Percentiles rank a stretch among this genome's conserved stretches.
Conservation (phyloP, 2,113 vertebrate species). For the Anser brachyrhynchus region DNA sequence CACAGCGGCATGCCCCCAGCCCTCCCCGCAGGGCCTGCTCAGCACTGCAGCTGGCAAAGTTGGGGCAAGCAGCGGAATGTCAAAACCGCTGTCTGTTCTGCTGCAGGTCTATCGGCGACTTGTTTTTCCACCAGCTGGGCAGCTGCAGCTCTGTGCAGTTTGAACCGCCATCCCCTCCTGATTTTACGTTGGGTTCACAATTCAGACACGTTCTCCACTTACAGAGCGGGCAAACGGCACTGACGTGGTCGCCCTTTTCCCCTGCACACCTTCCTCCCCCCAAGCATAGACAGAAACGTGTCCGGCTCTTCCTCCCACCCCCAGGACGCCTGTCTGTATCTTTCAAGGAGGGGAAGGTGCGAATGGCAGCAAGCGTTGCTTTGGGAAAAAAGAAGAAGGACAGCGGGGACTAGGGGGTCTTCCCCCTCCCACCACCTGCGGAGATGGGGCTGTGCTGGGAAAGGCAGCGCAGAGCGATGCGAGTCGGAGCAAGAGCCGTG, state of each 20-base stretch:
- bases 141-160: slow-evolving; percentile 11
- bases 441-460: neutral
- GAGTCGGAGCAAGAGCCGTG: neutral
- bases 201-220: neutral
- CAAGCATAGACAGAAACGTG: neutral
- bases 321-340: neutral
- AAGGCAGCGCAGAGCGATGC: neutral
- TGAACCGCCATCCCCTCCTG: neutral
- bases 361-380: neutral
- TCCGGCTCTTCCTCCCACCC: neutral
- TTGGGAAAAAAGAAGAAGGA: neutral
- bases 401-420: neutral
- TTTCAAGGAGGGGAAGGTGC: neutral
- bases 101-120: neutral
- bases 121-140: neutral
- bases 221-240: rapidly evolving
- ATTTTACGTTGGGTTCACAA: neutral
- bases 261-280: neutral
- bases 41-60: neutral
- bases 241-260: neutral
- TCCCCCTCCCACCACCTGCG: neutral
- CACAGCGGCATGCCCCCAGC: neutral
- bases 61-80: neutral
- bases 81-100: neutral
- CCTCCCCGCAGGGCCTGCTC: neutral